Evolutionary conservation across 2,888 invertebrate species (phyloP).

Genomic region (Criorhina ranunculi): DNA sequence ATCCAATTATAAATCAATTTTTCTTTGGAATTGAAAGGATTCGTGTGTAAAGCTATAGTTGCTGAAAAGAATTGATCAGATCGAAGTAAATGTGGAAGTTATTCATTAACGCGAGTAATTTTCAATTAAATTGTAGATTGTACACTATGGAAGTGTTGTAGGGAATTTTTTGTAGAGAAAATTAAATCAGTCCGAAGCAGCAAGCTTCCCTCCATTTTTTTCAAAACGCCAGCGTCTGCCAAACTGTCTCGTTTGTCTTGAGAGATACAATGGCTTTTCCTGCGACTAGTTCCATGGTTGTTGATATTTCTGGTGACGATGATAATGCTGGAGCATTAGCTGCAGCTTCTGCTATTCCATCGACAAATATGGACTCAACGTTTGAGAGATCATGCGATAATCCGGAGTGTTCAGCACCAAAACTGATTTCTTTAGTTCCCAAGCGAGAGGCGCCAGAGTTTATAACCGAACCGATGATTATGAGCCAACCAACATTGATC

Average conservation of each 20-base stretch:
- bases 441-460: constrained; percentile 82
- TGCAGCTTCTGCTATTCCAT: not conserved
- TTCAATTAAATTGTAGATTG: not conserved
- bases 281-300: constrained; percentile 23
- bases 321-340: constrained; percentile 11
- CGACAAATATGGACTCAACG: constrained; percentile 2
- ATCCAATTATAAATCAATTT: no score
- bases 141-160: not conserved
- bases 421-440: constrained; percentile 80
- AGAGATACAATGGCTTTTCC: not conserved
- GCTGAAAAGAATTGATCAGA: no score
- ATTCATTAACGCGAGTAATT: not conserved
- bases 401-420: constrained; percentile 79
- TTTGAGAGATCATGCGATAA: constrained; percentile 79
- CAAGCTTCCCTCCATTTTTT: constrained; percentile 33
- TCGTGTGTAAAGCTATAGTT: no score
- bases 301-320: constrained; percentile 53
- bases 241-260: constrained; percentile 15
- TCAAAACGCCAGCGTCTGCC: not conserved
- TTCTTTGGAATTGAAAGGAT: no score
- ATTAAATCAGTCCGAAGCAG: not conserved
- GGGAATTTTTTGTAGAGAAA: not conserved
- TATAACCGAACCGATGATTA: constrained; percentile 80
- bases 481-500: constrained; percentile 81
- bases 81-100: not conserved